A percentile compares a stretch with the other conserved stretches of the same genome.
Conservation (phyloP, 2,888 invertebrate genomes). For the Halocaridina rubra region DNA sequence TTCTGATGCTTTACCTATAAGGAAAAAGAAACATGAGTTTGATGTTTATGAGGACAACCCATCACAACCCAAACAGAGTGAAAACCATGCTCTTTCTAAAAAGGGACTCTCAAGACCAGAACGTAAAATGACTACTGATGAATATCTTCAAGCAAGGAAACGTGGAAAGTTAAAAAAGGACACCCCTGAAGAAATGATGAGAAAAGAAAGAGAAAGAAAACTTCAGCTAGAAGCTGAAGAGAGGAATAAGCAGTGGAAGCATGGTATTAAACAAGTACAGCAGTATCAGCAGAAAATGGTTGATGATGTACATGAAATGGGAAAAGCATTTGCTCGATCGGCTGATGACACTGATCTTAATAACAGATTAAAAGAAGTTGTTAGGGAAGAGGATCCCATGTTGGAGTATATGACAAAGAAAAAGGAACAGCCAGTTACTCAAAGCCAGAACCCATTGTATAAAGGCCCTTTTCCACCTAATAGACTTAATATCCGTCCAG, state of each 20-base stretch:
- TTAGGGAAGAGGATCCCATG: slow-evolving; percentile 94
- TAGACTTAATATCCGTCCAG: slow-evolving; percentile 89
- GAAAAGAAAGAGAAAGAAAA: slow-evolving; percentile 77
- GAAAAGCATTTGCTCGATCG: slow-evolving; percentile 91
- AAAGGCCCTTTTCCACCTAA: slow-evolving; percentile 90
- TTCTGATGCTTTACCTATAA: slow-evolving; percentile 64
- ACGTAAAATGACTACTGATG: slow-evolving; percentile 52
- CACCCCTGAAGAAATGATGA: slow-evolving; percentile 77
- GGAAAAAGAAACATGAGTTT: slow-evolving; percentile 65
- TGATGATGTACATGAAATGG: slow-evolving; percentile 85
- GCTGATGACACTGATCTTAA: slow-evolving; percentile 91
- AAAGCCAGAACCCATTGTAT: slow-evolving; percentile 78
- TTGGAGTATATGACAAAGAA: slow-evolving; percentile 83
- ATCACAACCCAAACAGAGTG: slow-evolving; percentile 45
- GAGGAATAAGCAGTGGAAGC: slow-evolving; percentile 86
- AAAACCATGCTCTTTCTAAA: slow-evolving; percentile 39
- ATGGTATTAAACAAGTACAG: slow-evolving; percentile 85
- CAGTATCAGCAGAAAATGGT: slow-evolving; percentile 77
- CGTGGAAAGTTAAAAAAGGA: slow-evolving; percentile 69
- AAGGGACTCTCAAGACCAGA: slow-evolving; percentile 16
- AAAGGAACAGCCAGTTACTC: slow-evolving; percentile 71
- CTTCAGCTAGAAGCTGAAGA: slow-evolving; percentile 76
- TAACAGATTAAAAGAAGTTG: slow-evolving; percentile 77
- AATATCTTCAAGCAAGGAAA: slow-evolving; percentile 48
- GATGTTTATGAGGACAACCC: no score